Evolutionary conservation across 1,140 invertebrate genomes (phyloP).

Genomic region (Drepana arcuata): DNA sequence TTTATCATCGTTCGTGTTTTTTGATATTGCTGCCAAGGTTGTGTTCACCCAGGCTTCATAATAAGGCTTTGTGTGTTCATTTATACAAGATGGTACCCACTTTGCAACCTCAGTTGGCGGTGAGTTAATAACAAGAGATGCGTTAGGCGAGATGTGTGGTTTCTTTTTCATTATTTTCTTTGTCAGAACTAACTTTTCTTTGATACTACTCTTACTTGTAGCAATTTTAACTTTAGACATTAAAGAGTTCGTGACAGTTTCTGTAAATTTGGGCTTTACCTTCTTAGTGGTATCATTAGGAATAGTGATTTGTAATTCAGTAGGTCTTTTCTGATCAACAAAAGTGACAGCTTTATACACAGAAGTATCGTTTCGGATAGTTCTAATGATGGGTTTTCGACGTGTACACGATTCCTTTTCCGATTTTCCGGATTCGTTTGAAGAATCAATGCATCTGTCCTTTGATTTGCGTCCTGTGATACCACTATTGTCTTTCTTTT

Average conservation of each 20-base stretch:
- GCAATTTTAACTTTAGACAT: conserved; percentile 3
- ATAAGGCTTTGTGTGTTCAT: conserved; percentile 36
- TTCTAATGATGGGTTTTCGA: conserved; percentile 26
- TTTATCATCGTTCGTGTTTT: conserved; percentile 18
- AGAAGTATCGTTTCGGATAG: conserved; percentile 18
- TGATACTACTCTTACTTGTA: conserved; percentile 7
- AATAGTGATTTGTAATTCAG: conserved; percentile 25
- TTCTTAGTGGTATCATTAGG: conserved; percentile 11
- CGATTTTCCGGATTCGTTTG: no score
- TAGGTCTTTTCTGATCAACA: conserved; percentile 18
- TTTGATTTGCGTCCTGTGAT: no score
- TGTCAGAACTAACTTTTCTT: conserved; percentile 3
- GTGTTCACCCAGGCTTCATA: conserved; percentile 53
- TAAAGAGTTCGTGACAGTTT: conserved; percentile 5
- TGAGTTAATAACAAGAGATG: conserved; percentile 5
- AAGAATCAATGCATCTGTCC: no score
- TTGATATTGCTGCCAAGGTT: conserved; percentile 29
- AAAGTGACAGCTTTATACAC: conserved; percentile 35
- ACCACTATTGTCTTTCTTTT: no score
- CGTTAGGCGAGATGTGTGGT: conserved; percentile 16
- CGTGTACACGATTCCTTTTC: no score
- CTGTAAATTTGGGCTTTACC: conserved; percentile 7
- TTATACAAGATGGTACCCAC: conserved; percentile 30
- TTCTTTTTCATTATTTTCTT: conserved; percentile 6
- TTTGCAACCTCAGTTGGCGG: conserved; percentile 42